Base-by-base conservation (phyloP, 2,888 invertebrate genomes). In the Lagria hirta region DNA sequence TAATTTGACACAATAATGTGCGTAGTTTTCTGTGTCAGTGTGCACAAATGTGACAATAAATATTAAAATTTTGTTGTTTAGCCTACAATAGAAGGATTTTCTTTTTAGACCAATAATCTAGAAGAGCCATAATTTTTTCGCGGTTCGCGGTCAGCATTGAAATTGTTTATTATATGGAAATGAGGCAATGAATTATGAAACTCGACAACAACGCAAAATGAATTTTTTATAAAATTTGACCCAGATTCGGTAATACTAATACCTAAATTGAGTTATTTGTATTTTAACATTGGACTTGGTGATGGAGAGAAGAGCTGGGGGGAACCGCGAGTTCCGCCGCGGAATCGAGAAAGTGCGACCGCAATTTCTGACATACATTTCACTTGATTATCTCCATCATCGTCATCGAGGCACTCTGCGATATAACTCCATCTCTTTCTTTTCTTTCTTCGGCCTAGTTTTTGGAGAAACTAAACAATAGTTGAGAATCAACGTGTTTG, bases 391-490 rank as follows among this genome's bases (percentile, higher is more conserved):
- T 65, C 65, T 62, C 52, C 58, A 49, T 66, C 59, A 36, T 43
- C 46, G 43, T 35, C 59, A 36, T 43, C 46, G 43, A 34, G 41
- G 42, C 41, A 44, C 48, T 52, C 53, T 54, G 51, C 54, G 43
- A 48, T 58, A 51, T 49, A 42, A 48, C 53, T 40, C 41, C 60
- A 57, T 61, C 55, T 56, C 57, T 61, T 17, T 32, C 58, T 46
- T 49, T 58, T 69, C 68, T 69, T 70, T 69, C 69, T 70, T 69
- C 64, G 68, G 60, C 70, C 69, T 58, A 66, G 60, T 63, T 69
- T 57, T 41, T 38, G 62, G 69, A 65, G 69, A 69, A 70, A 70
- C 68, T 69, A 64, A 65, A 65, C 62, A 59, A 56, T 56, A 55
- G 41, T 26, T 26, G 33, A 32, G 37, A 47, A 43, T 42, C 42